Conservation (phyloP, 2,888 invertebrate genomes). For the Lasius fuliginosus region DNA sequence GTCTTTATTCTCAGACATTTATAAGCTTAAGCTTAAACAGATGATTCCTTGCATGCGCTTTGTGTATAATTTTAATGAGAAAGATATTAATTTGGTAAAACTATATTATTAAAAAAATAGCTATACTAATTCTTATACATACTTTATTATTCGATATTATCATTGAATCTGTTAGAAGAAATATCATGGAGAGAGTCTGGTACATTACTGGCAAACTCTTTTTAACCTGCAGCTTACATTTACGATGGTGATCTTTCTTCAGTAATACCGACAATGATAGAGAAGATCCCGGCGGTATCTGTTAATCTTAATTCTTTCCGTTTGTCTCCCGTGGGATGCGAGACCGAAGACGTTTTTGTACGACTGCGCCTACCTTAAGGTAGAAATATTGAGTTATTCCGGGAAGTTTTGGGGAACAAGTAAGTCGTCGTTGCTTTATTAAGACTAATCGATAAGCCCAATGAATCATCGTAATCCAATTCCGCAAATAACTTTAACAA, state of each 20-base stretch:
- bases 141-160: constrained; percentile 41
- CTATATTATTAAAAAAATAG: background rate
- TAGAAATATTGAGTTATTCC: constrained; percentile 63
- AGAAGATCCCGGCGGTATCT: constrained; percentile 77
- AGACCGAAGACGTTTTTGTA: constrained; percentile 50
- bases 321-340: constrained; percentile 76
- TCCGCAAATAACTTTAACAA: background rate
- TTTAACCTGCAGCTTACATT: constrained; percentile 53
- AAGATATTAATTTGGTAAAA: background rate
- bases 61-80: background rate
- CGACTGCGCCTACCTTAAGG: constrained; percentile 43
- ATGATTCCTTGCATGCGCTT: background rate
- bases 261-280: constrained; percentile 83
- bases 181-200: constrained; percentile 20
- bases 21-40: too few species aligned
- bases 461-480: background rate
- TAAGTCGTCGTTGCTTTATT: constrained; percentile 4
- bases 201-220: constrained; percentile 60
- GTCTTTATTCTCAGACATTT: too few species aligned
- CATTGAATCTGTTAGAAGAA: constrained; percentile 20
- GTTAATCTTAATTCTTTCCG: constrained; percentile 84
- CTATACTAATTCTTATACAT: background rate
- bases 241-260: constrained; percentile 74
- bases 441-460: constrained; percentile 26
- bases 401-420: constrained; percentile 1